Conservation (phyloP, 2,888 invertebrate genomes). For the Monopis laevigella region DNA sequence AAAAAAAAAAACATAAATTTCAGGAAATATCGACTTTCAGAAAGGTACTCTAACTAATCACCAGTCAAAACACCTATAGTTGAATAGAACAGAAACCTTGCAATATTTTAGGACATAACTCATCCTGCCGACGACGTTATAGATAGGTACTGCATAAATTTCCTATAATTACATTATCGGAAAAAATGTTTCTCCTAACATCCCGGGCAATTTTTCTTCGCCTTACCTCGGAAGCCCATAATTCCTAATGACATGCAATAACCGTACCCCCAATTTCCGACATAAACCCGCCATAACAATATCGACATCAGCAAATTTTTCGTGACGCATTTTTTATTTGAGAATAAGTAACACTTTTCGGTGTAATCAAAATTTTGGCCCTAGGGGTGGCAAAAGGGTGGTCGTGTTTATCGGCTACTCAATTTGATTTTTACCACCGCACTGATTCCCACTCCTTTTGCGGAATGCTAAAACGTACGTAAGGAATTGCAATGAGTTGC, state of each 20-base stretch:
- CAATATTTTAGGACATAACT: constrained; percentile 4
- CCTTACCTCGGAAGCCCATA: constrained; percentile 58
- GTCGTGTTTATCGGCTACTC: constrained; percentile 59
- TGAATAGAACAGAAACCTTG: too few species aligned
- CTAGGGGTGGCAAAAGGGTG: constrained; percentile 20
- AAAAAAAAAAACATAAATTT: too few species aligned
- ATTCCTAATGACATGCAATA: constrained; percentile 69
- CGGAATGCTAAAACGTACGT: constrained; percentile 40
- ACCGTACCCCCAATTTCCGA: constrained; percentile 66
- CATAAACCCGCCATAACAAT: constrained; percentile 68
- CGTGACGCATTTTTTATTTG: constrained; percentile 48
- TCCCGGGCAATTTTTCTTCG: constrained; percentile 46
- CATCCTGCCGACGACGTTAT: constrained; percentile 14
- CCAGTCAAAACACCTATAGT: too few species aligned
- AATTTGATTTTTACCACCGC: constrained; percentile 62
- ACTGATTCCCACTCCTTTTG: constrained; percentile 46
- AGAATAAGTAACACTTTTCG: constrained; percentile 64
- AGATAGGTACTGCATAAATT: constrained; percentile 45
- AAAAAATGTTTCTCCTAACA: constrained; percentile 42
- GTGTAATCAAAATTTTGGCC: constrained; percentile 61
- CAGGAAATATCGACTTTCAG: too few species aligned
- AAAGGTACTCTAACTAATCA: too few species aligned
- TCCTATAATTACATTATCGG: constrained; percentile 65
- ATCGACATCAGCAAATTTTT: constrained; percentile 66
- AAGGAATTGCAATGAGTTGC: constrained; percentile 32